A percentile compares a stretch with the other conserved stretches of the same genome.
phyloP scores from a whole-genome alignment of 2,888 invertebrate species.

The Glyphotaelius pellucidus region DNA sequence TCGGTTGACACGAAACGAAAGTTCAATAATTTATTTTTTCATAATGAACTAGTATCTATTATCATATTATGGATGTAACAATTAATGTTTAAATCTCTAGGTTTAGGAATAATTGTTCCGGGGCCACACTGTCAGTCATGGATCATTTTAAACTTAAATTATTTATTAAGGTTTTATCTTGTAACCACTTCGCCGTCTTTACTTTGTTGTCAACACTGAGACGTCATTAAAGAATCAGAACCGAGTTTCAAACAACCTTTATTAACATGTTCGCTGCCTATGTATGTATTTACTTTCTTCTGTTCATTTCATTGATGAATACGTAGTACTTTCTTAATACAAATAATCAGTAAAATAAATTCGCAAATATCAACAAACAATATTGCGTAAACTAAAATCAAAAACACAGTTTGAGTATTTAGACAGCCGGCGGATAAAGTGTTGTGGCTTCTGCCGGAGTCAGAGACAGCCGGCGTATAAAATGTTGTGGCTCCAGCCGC shows the following conservation, averaged over 20 bases:
- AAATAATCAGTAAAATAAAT: not conserved
- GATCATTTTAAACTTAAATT: conserved; percentile 60
- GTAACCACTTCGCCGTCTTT: not conserved
- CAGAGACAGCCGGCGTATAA: too few species aligned
- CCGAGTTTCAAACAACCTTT: not conserved
- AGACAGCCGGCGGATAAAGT: too few species aligned
- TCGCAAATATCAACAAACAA: not conserved
- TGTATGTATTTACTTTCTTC: not conserved
- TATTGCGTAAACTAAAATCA: not conserved
- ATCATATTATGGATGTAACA: conserved; percentile 59
- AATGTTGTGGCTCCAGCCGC: too few species aligned
- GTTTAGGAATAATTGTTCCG: conserved; percentile 61
- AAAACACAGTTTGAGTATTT: too few species aligned
- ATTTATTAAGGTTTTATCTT: conserved; percentile 54
- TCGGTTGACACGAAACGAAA: conserved; percentile 63
- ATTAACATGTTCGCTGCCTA: not conserved
- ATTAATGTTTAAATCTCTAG: conserved; percentile 58
- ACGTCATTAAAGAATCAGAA: not conserved
- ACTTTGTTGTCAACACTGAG: not conserved
- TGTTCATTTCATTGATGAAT: not conserved
- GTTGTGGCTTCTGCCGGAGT: too few species aligned
- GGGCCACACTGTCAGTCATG: conserved; percentile 61
- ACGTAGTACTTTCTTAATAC: not conserved
- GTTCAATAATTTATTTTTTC: conserved; percentile 66
- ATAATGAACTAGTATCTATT: conserved; percentile 59